Base-by-base conservation (phyloP, 2,113 vertebrate genomes). In the Actenoides lindsayi region DNA sequence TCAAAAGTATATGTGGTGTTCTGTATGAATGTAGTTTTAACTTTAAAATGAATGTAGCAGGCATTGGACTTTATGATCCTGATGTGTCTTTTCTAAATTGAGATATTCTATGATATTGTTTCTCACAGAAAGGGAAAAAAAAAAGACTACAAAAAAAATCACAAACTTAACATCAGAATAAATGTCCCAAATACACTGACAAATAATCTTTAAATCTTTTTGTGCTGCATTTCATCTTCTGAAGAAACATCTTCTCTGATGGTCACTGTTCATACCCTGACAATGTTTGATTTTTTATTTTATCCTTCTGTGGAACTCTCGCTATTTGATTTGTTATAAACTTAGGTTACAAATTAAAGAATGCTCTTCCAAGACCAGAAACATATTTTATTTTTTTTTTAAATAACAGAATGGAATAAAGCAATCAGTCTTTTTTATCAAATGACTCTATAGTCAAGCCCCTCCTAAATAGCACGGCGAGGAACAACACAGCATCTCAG, bases 401-500 rank as follows among this genome's bases (percentile, higher is more conserved):
- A 42, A 42, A 16, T 12, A 56, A 54, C 14, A 4, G 1, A 4
- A 5, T 1, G 3, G 1, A 5, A 54, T 11, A 59, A 53, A 87
- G 35, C 23, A 50, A 56, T 44, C 35, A 31, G 21, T 3, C 13
- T 18, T 56, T 89, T 83, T 51, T 53, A 44, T 20, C 18, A 56
- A 78, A 74, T 5, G 4, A 1, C 8, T 87, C 39, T 62, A 13
- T 1, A 63, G 9, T n/a, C 16, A 82, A 89, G 41, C 35, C 10
- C 6, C 25, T 74, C 19, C 16, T 44, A 39, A 76, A 41, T 2
- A 44, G 16, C 28, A 60, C 79, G 63, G 24, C 0, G 0, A 87
- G 8, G 54, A 85, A 65, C 6, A 44, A 63, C 4, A 69, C 2
- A 25, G 1, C 6, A 87, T 51, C 28, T 75, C 31, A 25, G 9